Evolutionary conservation across 2,797 vertebrate genomes (phyloP), one percentile per base, ranked within the genome.

Genomic region (Centropyge bicolor): DNA sequence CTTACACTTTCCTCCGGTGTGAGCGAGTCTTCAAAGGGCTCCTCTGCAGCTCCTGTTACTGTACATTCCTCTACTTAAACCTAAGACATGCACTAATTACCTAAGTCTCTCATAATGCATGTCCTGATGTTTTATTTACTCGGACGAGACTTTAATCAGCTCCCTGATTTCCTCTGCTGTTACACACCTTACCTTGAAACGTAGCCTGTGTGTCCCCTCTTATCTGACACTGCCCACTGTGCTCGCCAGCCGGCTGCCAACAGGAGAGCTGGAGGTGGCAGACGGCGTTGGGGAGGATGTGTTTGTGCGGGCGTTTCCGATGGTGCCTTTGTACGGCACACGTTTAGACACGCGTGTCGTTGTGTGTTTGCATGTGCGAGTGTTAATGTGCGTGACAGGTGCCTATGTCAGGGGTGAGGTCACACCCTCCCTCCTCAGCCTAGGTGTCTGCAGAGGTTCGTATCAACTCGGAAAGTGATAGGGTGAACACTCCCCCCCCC

Each of bases 381-480:
- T 74, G 88, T 87, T 83, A 80, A 87, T 85, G 73, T 86, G 80
- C 17, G 60, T 88, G 92, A 88, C 90, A 90, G 88, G 87, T 90
- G 91, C 77, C 85, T 81, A 80, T 87, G 94, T 92, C 92, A 93
- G 93, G 92, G 92, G 89, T 90, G 94, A 93, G 92, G 94, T 95
- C 80, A 24, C 94, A 94, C 93, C 86, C 87, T 73, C 85, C 74
- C 92, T 24, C 60, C 69, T 57, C 74, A 60, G 68, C 91, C 10
- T 66, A 90, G 88, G 92, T 97, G 95, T 97, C 96, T 97, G 96
- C 95, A 94, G 95, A 95, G 93, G 95, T 97, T 97, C 91, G 61
- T 71, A 86, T 84, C 94, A 92, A 93, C 96, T 96, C 97, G 96
- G 97, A 96, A 96, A 97, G 96, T 90, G 94, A 93, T 63, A 91